Evolutionary conservation across 1,140 invertebrate genomes (phyloP).

Genomic region (Ips nitidus): DNA sequence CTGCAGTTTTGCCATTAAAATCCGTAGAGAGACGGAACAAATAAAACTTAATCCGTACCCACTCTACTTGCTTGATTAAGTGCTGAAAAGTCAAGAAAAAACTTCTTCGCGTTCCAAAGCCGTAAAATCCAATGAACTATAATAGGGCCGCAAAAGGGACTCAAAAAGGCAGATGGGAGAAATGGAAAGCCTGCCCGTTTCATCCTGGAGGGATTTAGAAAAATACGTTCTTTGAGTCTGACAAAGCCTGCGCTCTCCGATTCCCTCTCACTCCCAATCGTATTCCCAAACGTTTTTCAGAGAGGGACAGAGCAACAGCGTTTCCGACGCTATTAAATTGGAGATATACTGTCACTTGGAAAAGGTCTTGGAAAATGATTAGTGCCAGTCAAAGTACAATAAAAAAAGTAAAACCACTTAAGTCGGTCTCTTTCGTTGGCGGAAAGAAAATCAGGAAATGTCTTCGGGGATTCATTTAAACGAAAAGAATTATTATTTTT

Average conservation of each 20-base stretch:
- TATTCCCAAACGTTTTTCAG: neutral
- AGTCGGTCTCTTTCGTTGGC: slow-evolving; percentile 27
- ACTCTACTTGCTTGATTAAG: too few relatives aligned
- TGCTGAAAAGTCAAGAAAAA: too few relatives aligned
- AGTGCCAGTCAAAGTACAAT: slow-evolving; percentile 38
- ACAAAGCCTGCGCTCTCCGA: slow-evolving; percentile 26
- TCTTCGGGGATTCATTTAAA: slow-evolving; percentile 19
- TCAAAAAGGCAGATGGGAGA: slow-evolving; percentile 40
- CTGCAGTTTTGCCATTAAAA: neutral
- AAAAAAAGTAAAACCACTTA: slow-evolving; percentile 39
- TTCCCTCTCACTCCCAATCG: slow-evolving; percentile 2
- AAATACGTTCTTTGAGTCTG: slow-evolving; percentile 38
- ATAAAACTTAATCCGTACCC: neutral
- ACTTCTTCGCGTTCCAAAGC: neutral
- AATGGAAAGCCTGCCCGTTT: slow-evolving; percentile 36
- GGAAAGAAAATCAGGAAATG: slow-evolving; percentile 24
- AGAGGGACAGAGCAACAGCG: slow-evolving; percentile 17
- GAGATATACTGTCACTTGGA: slow-evolving; percentile 38
- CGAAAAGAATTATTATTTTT: slow-evolving; percentile 12
- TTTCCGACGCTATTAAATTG: slow-evolving; percentile 38
- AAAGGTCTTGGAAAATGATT: slow-evolving; percentile 39
- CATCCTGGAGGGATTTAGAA: slow-evolving; percentile 35
- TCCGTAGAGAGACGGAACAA: neutral
- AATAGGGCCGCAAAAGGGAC: neutral
- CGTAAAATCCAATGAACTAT: slow-evolving; percentile 11